Evolutionary conservation across 2,797 vertebrate species (phyloP), one percentile per base, ranked within the genome.

Genomic region (Borostomias antarcticus): DNA sequence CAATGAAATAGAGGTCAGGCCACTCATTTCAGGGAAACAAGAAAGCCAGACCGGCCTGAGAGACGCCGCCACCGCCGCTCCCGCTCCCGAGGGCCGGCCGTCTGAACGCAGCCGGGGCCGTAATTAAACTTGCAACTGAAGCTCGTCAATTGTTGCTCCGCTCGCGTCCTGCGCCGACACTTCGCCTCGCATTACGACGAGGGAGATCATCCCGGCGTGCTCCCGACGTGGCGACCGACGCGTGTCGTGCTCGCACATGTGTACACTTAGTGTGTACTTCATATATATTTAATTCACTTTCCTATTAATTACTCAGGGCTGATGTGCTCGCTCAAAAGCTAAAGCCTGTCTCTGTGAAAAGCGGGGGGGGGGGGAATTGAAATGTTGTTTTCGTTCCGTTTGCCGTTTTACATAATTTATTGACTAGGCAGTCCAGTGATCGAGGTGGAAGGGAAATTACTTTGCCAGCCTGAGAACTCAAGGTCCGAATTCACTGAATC

Each of bases 41-140:
- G 59, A 62, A 33, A 23, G 19, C 23, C 61, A 40, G 72, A 80
- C 70, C 69, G 58, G 60, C 58, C 19, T 2, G 66, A 58, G 68
- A 63, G 70, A 62, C 32, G 62, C 47, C 1, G n/a, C n/a, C n/a
- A n/a, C n/a, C n/a, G n/a, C n/a, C n/a, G n/a, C n/a, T n/a, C n/a
- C n/a, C n/a, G 50, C 63, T 74, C 74, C 70, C 76, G 4, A 9
- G 21, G 48, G 70, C 51, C 56, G 53, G n/a, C 67, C 63, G 58
- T 73, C 57, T 45, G 64, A 81, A 86, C 75, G 65, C 76, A 77
- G 85, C 76, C 30, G 72, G 61, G 68, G 48, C 56, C 43, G 65
- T 81, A 78, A 88, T 86, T 84, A 85, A 84, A 88, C 69, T 82
- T 78, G 80, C 52, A 83, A 78, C 82, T 83, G 79, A 80, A 80